A percentile compares a stretch with the other conserved stretches of the same genome.
Evolutionary conservation across 2,888 invertebrate species (phyloP).

Genomic region (Melieria picta): DNA sequence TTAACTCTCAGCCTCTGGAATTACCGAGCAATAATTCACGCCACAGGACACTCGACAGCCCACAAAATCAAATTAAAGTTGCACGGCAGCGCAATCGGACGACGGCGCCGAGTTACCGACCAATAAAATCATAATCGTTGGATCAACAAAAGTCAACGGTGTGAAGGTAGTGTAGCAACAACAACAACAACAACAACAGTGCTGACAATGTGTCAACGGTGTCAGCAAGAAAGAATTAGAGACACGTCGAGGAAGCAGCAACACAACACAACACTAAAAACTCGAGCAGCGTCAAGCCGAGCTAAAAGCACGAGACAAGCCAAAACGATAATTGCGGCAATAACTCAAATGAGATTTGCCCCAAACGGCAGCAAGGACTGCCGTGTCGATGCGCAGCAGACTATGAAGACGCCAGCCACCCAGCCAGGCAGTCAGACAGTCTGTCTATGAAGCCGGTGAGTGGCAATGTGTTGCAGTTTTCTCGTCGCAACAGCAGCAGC

Average conservation of each 20-base stretch:
- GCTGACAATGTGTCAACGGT: constrained; percentile 32
- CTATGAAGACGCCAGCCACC: constrained; percentile 1
- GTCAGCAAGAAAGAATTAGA: constrained; percentile 23
- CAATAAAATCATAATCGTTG: constrained; percentile 64
- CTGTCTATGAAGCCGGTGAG: neutral
- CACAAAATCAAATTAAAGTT: constrained; percentile 47
- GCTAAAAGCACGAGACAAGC: constrained; percentile 19
- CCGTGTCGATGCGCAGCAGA: constrained; percentile 13
- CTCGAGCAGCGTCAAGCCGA: neutral
- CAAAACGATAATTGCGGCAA: constrained; percentile 62
- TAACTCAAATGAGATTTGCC: constrained; percentile 64
- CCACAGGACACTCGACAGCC: constrained; percentile 22
- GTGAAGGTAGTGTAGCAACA: constrained; percentile 48
- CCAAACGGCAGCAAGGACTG: constrained; percentile 42
- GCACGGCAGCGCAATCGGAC: constrained; percentile 39
- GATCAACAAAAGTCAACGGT: constrained; percentile 56
- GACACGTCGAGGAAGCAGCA: constrained; percentile 17
- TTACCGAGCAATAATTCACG: constrained; percentile 1
- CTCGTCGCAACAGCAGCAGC: neutral
- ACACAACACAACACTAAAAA: no score
- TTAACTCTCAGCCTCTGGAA: no score
- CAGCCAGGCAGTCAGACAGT: neutral
- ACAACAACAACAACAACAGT: constrained; percentile 55
- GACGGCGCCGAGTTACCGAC: constrained; percentile 43
- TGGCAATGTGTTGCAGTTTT: neutral